phyloP scores from a whole-genome alignment of 2,888 invertebrate genomes.

The Nephrotoma flavescens region DNA sequence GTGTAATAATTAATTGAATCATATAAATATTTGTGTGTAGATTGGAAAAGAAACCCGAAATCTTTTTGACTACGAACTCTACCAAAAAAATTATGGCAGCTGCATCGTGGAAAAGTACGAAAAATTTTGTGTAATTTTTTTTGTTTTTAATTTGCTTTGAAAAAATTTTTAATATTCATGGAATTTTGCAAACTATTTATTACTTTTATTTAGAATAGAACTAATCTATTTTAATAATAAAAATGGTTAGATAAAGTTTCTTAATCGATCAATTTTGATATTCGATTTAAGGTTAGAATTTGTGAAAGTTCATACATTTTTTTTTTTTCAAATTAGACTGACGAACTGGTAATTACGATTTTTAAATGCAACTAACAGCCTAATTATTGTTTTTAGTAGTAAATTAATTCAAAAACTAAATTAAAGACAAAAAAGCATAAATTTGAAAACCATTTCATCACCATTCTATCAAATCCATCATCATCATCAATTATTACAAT shows the following conservation, averaged over 20 bases:
- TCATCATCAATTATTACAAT: background rate
- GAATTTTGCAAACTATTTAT: background rate
- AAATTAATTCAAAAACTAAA: background rate
- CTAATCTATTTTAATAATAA: background rate
- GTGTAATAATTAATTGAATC: background rate
- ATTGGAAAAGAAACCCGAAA: background rate
- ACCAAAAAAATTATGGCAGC: constrained; percentile 4
- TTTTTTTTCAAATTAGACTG: background rate
- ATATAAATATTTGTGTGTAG: background rate
- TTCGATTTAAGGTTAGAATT: constrained; percentile 10
- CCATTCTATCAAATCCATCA: background rate
- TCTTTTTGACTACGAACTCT: background rate
- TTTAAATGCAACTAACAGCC: background rate
- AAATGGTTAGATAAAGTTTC: background rate
- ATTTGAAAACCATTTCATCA: background rate
- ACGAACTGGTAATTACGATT: background rate
- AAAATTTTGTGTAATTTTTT: background rate
- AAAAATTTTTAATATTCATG: background rate
- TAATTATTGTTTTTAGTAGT: constrained; percentile 15
- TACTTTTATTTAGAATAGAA: background rate
- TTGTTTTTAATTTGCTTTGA: background rate
- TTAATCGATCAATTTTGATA: background rate
- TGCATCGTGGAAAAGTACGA: constrained; percentile 4
- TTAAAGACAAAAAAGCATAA: background rate
- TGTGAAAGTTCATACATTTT: constrained; percentile 10